These are phyloP conservation scores for Hepsetus odoe DNA, from an alignment of 2,113 vertebrate species.

Conservation along the genomic window DNA sequence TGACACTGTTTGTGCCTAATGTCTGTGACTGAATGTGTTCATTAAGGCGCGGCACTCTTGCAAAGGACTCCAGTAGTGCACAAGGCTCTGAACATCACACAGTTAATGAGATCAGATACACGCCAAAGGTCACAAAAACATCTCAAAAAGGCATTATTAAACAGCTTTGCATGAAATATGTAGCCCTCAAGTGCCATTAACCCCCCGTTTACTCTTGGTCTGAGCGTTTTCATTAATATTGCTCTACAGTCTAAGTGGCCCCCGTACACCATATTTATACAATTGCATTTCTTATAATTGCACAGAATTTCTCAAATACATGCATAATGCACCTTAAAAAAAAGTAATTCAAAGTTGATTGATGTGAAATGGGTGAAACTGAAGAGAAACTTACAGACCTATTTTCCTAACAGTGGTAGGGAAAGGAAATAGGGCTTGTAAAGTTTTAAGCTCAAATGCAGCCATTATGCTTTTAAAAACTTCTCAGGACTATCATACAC, in stretches of 20 bases:
- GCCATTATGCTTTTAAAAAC: too few species aligned
- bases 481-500: too few species aligned
- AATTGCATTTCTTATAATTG: too few species aligned
- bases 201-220: not conserved
- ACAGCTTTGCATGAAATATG: slow-evolving; percentile 18
- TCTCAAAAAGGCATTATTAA: slow-evolving; percentile 28
- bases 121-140: slow-evolving; percentile 40
- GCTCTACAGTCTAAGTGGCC: not conserved
- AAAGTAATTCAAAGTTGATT: too few species aligned
- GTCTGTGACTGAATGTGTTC: slow-evolving; percentile 52
- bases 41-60: slow-evolving; percentile 42
- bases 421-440: too few species aligned
- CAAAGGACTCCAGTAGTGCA: not conserved
- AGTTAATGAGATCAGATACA: slow-evolving; percentile 40
- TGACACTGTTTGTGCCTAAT: slow-evolving; percentile 45
- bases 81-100: not conserved
- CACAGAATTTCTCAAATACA: too few species aligned
- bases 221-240: slow-evolving; percentile 18
- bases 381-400: too few species aligned
- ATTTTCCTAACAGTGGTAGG: too few species aligned
- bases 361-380: too few species aligned
- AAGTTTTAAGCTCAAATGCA: too few species aligned
- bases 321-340: too few species aligned
- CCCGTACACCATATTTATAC: too few species aligned
- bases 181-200: not conserved